A percentile compares a stretch with the other conserved stretches of the same genome.
Evolutionary conservation across 1,140 invertebrate species (phyloP).

Genomic region (Lepeophtheirus salmonis): DNA sequence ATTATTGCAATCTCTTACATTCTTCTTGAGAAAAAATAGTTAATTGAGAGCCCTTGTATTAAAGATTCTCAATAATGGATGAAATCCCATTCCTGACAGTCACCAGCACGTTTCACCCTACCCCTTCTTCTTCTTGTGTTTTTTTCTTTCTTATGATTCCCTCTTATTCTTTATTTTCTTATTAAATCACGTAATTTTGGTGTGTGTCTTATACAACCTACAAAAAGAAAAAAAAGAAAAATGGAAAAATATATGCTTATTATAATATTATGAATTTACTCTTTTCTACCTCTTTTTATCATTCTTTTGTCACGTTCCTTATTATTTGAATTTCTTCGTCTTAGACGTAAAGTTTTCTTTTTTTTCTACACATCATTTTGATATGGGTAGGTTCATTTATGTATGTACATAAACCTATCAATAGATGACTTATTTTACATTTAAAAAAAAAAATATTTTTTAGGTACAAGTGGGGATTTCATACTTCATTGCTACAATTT

Average conservation of each 20-base stretch:
- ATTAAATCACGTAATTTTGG: background rate
- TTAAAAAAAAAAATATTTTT: background rate
- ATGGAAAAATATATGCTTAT: background rate
- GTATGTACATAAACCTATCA: no score
- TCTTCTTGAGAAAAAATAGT: background rate
- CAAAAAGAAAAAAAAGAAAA: background rate
- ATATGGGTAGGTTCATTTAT: no score
- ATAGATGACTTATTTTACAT: no score
- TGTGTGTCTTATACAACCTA: background rate
- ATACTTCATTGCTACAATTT: background rate
- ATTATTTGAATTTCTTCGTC: background rate
- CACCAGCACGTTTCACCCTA: background rate
- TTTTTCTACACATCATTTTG: no score
- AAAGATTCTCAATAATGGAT: background rate
- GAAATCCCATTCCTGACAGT: background rate
- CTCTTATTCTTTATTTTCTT: background rate
- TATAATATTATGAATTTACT: background rate
- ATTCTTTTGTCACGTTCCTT: background rate
- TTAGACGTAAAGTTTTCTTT: background rate
- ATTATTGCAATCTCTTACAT: background rate
- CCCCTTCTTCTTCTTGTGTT: background rate
- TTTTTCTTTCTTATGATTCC: background rate
- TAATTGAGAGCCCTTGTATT: background rate
- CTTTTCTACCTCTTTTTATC: background rate
- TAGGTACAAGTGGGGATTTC: background rate